Percentiles rank a stretch among this genome's conserved stretches.
These are phyloP conservation scores for Meda fulgida DNA, from an alignment of 2,797 vertebrate species.

Conservation along the genomic window DNA sequence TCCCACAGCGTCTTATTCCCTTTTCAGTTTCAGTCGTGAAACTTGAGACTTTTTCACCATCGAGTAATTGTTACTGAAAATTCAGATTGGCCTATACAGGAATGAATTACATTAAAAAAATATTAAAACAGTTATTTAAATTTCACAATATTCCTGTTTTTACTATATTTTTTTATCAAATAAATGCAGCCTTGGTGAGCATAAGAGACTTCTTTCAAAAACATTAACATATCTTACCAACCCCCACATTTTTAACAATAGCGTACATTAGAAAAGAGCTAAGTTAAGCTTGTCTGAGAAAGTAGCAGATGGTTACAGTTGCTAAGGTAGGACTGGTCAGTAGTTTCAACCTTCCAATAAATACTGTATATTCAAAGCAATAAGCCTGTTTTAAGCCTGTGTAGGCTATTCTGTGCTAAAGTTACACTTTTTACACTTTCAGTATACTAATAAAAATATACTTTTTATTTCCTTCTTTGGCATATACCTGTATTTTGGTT, in stretches of 20 bases:
- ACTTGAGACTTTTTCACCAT: no score
- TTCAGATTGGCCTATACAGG: neutral
- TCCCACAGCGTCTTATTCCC: no score
- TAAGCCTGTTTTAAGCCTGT: neutral
- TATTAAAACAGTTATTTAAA: no score
- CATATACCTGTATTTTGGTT: constrained; percentile 2
- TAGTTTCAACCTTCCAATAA: neutral
- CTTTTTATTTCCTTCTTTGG: neutral
- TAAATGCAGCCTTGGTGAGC: neutral
- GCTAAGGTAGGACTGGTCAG: neutral
- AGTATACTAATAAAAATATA: neutral
- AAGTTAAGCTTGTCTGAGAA: neutral
- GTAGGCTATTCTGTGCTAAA: neutral
- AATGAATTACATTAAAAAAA: neutral
- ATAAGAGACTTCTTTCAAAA: neutral
- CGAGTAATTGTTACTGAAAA: neutral
- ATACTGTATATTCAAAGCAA: neutral
- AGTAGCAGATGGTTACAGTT: neutral
- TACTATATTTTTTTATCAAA: no score
- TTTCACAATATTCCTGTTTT: no score
- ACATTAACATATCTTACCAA: neutral
- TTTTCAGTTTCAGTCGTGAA: no score
- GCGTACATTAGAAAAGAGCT: neutral
- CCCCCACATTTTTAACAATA: neutral
- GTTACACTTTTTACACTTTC: neutral